Base-by-base conservation (phyloP, 2,113 vertebrate species). In the Mus spicilegus region DNA sequence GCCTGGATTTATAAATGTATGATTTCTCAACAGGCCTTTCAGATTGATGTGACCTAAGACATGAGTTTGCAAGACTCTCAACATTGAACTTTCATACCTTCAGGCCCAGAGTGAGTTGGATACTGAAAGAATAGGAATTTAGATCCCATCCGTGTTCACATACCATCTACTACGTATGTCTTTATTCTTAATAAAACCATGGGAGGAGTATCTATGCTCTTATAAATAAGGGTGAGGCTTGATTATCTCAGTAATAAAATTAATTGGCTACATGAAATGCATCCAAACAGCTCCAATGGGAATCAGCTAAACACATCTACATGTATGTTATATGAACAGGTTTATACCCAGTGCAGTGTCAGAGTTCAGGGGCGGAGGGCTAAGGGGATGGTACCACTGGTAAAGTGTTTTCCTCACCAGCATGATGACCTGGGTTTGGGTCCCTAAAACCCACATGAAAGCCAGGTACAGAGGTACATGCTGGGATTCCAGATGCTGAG, bases 281-380 rank as follows among this genome's bases (percentile, higher is more conserved):
- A 51, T 42, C 56, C 86, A 24, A 82, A 86, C 63, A 8, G 16
- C 36, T 81, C 28, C n/a, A 16, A 24, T 4, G 1, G 7, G 26
- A 93, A 56, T 7, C 20, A 84, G 24, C 56, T 36, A 39, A 73
- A 19, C 26, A 51, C 42, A 42, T 56, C 36, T 39, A 42, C 7
- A 0, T 54, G 46, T 7, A 1, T 54, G 13, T 63, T 26, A 1
- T 49, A 2, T 51, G 5, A 28, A 0, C 39, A 30, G 1, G 33
- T 51, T 13, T 39, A 86, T 49, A 63, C 54, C 80, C 72, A 22
- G 42, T 16, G 11, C 13, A 19, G 1, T 61, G 39, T 42, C 51
- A 89, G 85, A 93, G 51, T 39, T 92, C 17, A 72, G 51, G n/a
- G 16, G 30, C 56, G 3, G 26, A 85, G n/a, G 0, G 28, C 4